Base-by-base conservation (phyloP, 2,888 invertebrate species). In the Eupithecia subfuscata region DNA sequence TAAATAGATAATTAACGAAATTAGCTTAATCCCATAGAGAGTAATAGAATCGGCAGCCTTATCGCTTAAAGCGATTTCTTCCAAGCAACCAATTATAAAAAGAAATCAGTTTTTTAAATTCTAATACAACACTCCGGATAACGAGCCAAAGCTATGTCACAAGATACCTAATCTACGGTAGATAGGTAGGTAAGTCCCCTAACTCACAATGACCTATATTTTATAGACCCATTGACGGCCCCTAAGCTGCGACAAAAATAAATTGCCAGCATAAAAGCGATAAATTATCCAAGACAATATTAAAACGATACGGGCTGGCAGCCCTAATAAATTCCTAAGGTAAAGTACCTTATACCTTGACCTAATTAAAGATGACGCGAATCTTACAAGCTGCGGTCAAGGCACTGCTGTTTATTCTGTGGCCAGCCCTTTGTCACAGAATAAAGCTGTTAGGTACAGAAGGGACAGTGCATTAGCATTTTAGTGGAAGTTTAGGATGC, bases 341-440 rank as follows among this genome's bases (percentile, higher is more conserved):
- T 68, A 43, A 68, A 43, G 43, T 68, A 43, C 68, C 43, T 25
- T 25, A 68, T 72, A 74, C 77, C 74, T 74, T 78, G 80, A 80
- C 80, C 79, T 78, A 78, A 79, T 79, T 80, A 78, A 76, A 74
- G 75, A 74, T 78, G 75, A 70, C 74, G 76, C 60, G 67, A 30
- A 70, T 65, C 70, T 70, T 56, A 60, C 60, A 25, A 25, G 60
- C 60, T 25, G 75, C 43, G 69, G 72, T 69, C 22, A 34, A 12
- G 12, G 6, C 0, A 64, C 76, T 73, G 48, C 18, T 68, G 18
- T 25, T 5, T 69, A 65, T 73, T 64, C 76, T 71, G 48, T 73
- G 72, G 14, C 43, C 40, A 6, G 48, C 40, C 56, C 56, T 9
- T 60, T 34, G 30, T 14, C 71, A 76, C 73, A 52, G 67, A 71